Base-by-base conservation (phyloP, 2,113 vertebrate genomes). In the Ceuthmochares aereus region DNA sequence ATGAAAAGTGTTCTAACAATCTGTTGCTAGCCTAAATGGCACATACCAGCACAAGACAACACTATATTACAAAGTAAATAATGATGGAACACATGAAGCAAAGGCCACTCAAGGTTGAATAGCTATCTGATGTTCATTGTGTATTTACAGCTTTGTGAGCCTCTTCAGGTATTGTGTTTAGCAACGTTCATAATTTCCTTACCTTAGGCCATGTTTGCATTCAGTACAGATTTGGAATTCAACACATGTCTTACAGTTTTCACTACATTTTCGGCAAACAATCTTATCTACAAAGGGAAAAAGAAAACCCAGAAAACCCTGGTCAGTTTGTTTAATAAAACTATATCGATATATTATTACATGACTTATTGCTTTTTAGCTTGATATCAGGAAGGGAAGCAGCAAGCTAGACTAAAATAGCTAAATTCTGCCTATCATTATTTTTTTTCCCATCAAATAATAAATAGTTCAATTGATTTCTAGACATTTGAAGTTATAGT, bases 181-280 rank as follows among this genome's bases (percentile, higher is more conserved):
- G 42, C 4, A 14, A 82, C 54, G 74, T 56, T 26, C 15, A 83
- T 94, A 4, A 62, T 81, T 93, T 93, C 69, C 97, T 99, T 98
- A 99, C 99, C 99, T 99, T 97, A 98, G 97, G 49, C 99, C 99
- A 43, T 98, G 98, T 97, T 98, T 99, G 98, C 99, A 99, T 97
- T 99, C 99, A 43, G 98, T 99, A 96, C 99, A 99, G 95, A 98
- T 97, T 79, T 97, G 99, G 62, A 97, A 98, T 93, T 98, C 96
- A 64, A 97, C 97, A 96, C 99, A 99, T 2, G 98, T 98, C 97
- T 98, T 99, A 94, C 99, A 99, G 97, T 98, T 99, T 94, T 99
- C 99, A 54, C 97, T 98, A 96, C 99, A 99, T 97, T 98, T 99
- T 95, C 98, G 98, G 96, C 99, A 99, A 97, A 98, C 94, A 96